Conservation (phyloP, 2,888 invertebrate species). For the Tortrix viridana region DNA sequence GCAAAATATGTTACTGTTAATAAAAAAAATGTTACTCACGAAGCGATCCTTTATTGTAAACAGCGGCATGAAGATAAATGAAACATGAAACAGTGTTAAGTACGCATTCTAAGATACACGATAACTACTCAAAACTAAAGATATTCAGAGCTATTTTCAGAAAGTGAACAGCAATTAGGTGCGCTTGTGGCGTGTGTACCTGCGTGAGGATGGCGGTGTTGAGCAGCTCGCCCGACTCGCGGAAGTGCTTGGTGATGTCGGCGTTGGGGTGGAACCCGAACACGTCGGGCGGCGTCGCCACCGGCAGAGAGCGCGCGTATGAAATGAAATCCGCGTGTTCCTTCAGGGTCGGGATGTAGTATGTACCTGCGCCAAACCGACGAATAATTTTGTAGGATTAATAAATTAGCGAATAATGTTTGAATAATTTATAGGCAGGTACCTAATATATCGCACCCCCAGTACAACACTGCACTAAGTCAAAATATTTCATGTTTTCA, state of each 20-base stretch:
- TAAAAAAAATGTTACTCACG: constrained; percentile 61
- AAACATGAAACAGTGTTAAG: constrained; percentile 46
- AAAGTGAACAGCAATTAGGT: neutral
- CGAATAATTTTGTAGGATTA: constrained; percentile 16
- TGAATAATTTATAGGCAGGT: no score
- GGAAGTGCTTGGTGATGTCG: constrained; percentile 95
- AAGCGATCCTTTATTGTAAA: constrained; percentile 47
- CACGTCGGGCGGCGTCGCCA: constrained; percentile 91
- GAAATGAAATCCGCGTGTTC: constrained; percentile 89
- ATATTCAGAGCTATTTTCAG: neutral
- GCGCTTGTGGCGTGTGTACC: constrained; percentile 72
- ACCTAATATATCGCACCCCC: no score
- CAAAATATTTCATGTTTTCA: no score
- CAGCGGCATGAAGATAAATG: constrained; percentile 16
- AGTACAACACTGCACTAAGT: no score
- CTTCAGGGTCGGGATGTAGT: constrained; percentile 89
- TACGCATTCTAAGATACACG: neutral
- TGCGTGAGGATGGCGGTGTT: constrained; percentile 91
- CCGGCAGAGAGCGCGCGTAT: constrained; percentile 88
- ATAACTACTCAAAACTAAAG: neutral
- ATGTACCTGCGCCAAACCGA: constrained; percentile 75
- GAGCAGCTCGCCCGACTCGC: constrained; percentile 92
- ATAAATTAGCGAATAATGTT: no score
- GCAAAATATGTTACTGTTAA: no score
- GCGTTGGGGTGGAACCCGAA: constrained; percentile 97